A percentile compares a stretch with the other conserved stretches of the same genome.
Evolutionary conservation across 1,140 invertebrate species (phyloP).

Genomic region (Panagrolaimus sp.): DNA sequence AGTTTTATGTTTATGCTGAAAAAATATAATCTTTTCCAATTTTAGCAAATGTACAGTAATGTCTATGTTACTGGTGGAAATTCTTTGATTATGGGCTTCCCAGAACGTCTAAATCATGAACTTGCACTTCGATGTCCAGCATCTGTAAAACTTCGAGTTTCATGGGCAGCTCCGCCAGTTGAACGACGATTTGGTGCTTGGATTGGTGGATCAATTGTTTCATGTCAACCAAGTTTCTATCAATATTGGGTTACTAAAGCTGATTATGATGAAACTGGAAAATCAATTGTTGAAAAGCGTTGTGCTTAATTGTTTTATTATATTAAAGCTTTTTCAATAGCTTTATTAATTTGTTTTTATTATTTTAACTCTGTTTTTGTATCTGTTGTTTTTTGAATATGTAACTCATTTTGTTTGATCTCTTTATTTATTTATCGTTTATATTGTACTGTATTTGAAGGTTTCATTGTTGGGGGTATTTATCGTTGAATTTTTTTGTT

Average conservation of each 20-base stretch:
- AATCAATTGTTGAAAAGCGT: conserved; percentile 82
- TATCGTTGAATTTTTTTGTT: too few relatives aligned
- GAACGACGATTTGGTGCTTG: conserved; percentile 86
- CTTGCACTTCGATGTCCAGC: conserved; percentile 79
- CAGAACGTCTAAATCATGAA: conserved; percentile 80
- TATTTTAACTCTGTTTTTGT: neutral
- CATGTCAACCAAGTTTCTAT: conserved; percentile 84
- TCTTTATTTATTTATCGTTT: neutral
- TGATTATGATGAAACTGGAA: conserved; percentile 89
- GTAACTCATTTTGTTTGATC: neutral
- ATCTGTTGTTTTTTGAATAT: conserved; percentile 1
- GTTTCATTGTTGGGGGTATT: too few relatives aligned
- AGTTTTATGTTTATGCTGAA: conserved; percentile 32
- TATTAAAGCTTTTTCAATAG: neutral
- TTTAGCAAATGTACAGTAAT: conserved; percentile 72
- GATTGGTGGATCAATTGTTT: conserved; percentile 91
- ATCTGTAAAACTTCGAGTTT: conserved; percentile 60
- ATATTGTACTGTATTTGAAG: too few relatives aligned
- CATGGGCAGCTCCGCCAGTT: conserved; percentile 60
- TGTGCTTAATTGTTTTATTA: conserved; percentile 68
- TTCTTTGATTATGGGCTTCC: conserved; percentile 76
- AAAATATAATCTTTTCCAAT: conserved; percentile 20
- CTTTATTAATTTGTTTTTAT: neutral
- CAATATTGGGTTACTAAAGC: conserved; percentile 96
- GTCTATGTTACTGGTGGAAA: conserved; percentile 85